Conservation (phyloP, 2,113 vertebrate species). For the Anolis sagrei region DNA sequence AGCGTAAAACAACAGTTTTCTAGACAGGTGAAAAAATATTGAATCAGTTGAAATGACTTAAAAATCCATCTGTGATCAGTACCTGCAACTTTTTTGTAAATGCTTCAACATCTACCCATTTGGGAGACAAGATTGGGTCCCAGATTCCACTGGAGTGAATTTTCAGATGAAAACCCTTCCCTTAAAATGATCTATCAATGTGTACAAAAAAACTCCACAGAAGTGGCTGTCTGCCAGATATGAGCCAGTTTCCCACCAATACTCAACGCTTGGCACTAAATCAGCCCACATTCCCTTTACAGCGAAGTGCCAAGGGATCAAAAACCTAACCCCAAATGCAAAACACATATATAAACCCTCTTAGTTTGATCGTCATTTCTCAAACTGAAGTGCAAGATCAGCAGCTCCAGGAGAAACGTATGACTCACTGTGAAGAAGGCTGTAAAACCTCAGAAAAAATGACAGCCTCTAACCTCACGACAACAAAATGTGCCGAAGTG, state of each 20-base stretch:
- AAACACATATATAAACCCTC: not conserved
- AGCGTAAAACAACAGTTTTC: too few relatives aligned
- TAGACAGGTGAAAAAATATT: too few relatives aligned
- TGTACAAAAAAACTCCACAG: not conserved
- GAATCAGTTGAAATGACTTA: too few relatives aligned
- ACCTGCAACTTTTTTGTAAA: not conserved
- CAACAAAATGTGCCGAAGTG: constrained; percentile 30
- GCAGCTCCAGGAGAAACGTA: constrained; percentile 22
- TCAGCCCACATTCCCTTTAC: constrained; percentile 10
- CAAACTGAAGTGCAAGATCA: constrained; percentile 20
- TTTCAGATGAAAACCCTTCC: not conserved
- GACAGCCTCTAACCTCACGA: not conserved
- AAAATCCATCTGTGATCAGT: not conserved
- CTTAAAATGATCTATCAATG: not conserved
- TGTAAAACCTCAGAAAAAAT: constrained; percentile 16
- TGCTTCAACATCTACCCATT: not conserved
- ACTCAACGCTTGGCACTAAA: constrained; percentile 3
- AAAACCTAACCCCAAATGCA: constrained; percentile 27
- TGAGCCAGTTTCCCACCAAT: constrained; percentile 19
- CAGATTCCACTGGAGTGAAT: not conserved
- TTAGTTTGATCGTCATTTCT: constrained; percentile 22
- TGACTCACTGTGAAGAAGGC: constrained; percentile 26
- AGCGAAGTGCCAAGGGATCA: constrained; percentile 7
- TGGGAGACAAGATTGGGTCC: too few relatives aligned
- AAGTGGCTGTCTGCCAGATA: constrained; percentile 3